phyloP scores from a whole-genome alignment of 1,140 invertebrate genomes.

The Ceratina australensis region DNA sequence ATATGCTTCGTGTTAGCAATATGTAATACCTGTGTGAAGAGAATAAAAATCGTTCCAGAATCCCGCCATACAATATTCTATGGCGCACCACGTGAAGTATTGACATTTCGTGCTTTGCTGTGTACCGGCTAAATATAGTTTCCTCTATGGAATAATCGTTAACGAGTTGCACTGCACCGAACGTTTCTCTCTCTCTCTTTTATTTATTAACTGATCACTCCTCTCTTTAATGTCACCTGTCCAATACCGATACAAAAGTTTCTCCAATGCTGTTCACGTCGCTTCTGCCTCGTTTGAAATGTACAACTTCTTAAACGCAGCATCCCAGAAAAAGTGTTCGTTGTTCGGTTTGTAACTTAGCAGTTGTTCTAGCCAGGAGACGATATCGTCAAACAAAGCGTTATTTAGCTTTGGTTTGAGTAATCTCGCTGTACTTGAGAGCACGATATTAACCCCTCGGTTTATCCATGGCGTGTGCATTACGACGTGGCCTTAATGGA shows the following conservation, averaged over 20 bases:
- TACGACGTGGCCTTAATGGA: slow-evolving; percentile 48
- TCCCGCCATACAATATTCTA: slow-evolving; percentile 1
- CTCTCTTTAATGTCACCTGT: slow-evolving; percentile 1
- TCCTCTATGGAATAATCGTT: slow-evolving; percentile 32
- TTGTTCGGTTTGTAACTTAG: not conserved
- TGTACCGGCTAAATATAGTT: slow-evolving; percentile 38
- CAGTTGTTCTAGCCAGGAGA: not conserved
- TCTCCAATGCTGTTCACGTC: no score
- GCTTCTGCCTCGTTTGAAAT: no score
- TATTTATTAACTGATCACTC: not conserved
- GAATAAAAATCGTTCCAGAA: no score
- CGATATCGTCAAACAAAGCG: not conserved
- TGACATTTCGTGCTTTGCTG: slow-evolving; percentile 36
- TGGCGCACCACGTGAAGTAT: slow-evolving; percentile 12
- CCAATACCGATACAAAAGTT: no score
- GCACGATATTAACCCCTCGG: not conserved
- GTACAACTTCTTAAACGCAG: no score
- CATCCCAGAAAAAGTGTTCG: no score
- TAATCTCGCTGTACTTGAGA: not conserved
- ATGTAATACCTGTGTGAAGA: no score
- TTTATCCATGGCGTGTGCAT: slow-evolving; percentile 17
- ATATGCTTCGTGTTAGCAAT: no score
- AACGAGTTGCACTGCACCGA: slow-evolving; percentile 2
- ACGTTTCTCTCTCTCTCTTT: slow-evolving; percentile 5
- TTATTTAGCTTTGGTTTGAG: not conserved